Evolutionary conservation across 2,797 vertebrate species (phyloP), one percentile per base, ranked within the genome.

Genomic region (Siniperca scherzeri): DNA sequence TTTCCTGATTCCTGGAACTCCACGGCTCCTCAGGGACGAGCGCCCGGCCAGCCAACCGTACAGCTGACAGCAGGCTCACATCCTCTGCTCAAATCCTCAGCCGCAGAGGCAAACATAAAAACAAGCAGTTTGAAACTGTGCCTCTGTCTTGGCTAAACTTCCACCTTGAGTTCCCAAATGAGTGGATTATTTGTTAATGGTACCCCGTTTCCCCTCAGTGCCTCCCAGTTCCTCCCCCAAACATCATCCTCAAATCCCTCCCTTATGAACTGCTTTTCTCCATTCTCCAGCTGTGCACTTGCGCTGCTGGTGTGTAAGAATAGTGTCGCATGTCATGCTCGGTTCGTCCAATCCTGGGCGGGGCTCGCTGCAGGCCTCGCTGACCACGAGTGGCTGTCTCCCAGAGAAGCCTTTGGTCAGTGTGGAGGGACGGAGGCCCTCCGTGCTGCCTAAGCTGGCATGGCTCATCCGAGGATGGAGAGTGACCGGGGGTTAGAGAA

Each of bases 21-120:
- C 33, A 0, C 5, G 7, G 40, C 74, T 88, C 86, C 82, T 78
- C 73, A 0, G 83, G 82, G 87, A 76, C 3, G 21, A 83, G 75
- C 75, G 79, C 72, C 88, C 66, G 76, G 79, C 80, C 91, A 69
- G 82, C 94, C 92, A 86, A 92, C 84, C 90, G 30, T 85, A 68
- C 84, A 92, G 88, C 91, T 93, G 91, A 93, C 94, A 92, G 92
- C 94, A 93, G 92, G 92, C 91, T 93, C 92, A 92, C 94, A 93
- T 93, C 89, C 92, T 91, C 87, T 53, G 69, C 91, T 93, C 78
- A 84, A 92, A 92, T 73, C 81, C 87, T 80, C 87, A 4, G 46
- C 81, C 27, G 74, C 38, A 46, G 83, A 53, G 52, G 87, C 87
- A 80, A 70, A 64, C 60, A 70, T 82, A 67, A 84, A 90, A 91